phyloP scores from a whole-genome alignment of 2,797 vertebrate genomes.

The Neosilurus mollespiculum region DNA sequence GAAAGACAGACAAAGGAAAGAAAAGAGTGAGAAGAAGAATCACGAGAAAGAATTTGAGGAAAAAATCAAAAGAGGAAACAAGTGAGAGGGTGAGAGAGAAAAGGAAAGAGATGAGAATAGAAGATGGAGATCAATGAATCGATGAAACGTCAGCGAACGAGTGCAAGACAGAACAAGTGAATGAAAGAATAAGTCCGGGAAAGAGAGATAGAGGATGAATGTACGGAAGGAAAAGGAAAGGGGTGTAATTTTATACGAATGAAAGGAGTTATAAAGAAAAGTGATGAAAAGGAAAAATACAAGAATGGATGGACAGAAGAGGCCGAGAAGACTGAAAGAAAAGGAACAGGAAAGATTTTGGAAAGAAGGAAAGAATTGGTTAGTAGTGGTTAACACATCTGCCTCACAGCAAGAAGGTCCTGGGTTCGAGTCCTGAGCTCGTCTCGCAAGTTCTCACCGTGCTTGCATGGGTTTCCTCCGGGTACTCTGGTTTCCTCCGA shows the following conservation, averaged over 20 bases:
- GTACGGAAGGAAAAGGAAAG: slow-evolving; percentile 45
- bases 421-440: no score
- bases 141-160: neutral
- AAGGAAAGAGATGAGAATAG: slow-evolving; percentile 35
- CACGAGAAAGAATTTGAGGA: no score
- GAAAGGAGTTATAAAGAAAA: neutral
- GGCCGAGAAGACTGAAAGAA: neutral
- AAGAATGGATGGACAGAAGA: neutral
- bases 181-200: neutral
- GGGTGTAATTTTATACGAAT: neutral
- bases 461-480: no score
- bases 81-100: neutral
- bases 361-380: neutral
- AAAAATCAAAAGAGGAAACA: neutral
- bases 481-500: no score
- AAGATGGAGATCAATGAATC: neutral
- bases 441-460: no score
- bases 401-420: no score
- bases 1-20: neutral
- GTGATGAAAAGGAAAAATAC: no score
- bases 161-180: neutral
- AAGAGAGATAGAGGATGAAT: neutral
- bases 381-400: no score
- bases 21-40: neutral
- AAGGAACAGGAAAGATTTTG: neutral